phyloP scores from a whole-genome alignment of 1,140 invertebrate genomes.

The Asobara japonica region DNA sequence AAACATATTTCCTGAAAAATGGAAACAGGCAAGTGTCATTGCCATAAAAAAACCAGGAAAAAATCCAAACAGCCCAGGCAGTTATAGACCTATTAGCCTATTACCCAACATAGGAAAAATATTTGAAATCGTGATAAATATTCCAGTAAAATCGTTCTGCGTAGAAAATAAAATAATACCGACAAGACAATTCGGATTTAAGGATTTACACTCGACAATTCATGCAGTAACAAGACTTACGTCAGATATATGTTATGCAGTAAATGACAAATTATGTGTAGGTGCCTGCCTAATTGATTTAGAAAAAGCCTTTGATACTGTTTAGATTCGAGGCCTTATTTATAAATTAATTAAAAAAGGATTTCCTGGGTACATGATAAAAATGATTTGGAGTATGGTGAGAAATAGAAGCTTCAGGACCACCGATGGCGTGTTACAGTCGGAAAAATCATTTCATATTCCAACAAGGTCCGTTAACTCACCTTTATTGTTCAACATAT shows the following conservation, averaged over 20 bases:
- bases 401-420: neutral
- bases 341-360: neutral
- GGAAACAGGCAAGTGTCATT: slow-evolving; percentile 26
- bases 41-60: slow-evolving; percentile 17
- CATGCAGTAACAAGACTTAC: slow-evolving; percentile 17
- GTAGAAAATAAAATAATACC: slow-evolving; percentile 20
- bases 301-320: slow-evolving; percentile 8
- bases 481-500: slow-evolving; percentile 36
- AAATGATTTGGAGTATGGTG: neutral
- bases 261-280: neutral
- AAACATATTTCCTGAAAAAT: slow-evolving; percentile 13
- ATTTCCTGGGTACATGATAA: neutral
- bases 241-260: neutral
- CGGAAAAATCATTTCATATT: neutral
- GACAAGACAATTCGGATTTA: slow-evolving; percentile 26
- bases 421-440: neutral
- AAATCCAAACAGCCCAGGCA: neutral
- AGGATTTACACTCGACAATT: neutral
- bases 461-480: slow-evolving; percentile 28
- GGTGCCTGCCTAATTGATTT: slow-evolving; percentile 16
- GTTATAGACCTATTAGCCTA: slow-evolving; percentile 27
- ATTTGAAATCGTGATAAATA: slow-evolving; percentile 20
- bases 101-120: slow-evolving; percentile 19
- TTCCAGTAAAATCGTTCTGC: neutral
- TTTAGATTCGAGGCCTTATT: slow-evolving; percentile 8